Conservation (phyloP, 30 jellyfish, hydroid and myxozoan species). For the Aurelia sp. region DNA sequence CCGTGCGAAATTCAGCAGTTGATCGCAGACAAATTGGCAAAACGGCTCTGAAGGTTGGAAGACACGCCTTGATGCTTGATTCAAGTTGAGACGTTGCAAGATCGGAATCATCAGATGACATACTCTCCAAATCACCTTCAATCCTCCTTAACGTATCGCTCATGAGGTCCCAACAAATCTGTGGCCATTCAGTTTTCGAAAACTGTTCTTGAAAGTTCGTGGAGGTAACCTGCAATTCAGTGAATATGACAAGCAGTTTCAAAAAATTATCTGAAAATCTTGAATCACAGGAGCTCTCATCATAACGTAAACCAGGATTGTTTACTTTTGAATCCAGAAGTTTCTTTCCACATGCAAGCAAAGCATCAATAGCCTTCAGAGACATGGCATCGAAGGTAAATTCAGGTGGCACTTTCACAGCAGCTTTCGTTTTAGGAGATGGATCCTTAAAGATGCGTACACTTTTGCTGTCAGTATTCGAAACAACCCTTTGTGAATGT, state of each 20-base stretch:
- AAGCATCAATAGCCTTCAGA: slow-evolving; percentile 18
- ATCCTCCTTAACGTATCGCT: neutral
- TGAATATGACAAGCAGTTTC: slow-evolving; percentile 15
- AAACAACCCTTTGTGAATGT: neutral
- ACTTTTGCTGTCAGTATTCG: slow-evolving; percentile 43
- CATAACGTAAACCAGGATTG: neutral
- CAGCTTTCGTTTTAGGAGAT: slow-evolving; percentile 37
- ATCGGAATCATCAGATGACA: neutral
- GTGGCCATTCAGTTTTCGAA: slow-evolving; percentile 31
- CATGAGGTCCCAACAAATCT: slow-evolving; percentile 3
- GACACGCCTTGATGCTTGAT: neutral
- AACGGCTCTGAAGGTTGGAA: slow-evolving; percentile 27
- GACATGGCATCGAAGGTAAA: slow-evolving; percentile 3
- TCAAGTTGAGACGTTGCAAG: neutral
- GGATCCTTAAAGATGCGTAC: slow-evolving; percentile 48
- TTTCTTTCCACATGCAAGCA: slow-evolving; percentile 34
- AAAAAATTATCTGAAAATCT: slow-evolving; percentile 25
- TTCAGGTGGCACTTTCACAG: slow-evolving; percentile 11
- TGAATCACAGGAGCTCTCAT: neutral
- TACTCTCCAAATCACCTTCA: neutral
- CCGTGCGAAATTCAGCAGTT: neutral
- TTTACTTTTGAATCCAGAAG: neutral
- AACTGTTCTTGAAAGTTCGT: slow-evolving; percentile 6
- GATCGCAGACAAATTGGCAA: slow-evolving; percentile 29
- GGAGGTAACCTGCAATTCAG: slow-evolving; percentile 35